Evolutionary conservation across 1,140 invertebrate species (phyloP), one percentile per base, ranked within the genome.

Genomic region (Macrostomum lignano): DNA sequence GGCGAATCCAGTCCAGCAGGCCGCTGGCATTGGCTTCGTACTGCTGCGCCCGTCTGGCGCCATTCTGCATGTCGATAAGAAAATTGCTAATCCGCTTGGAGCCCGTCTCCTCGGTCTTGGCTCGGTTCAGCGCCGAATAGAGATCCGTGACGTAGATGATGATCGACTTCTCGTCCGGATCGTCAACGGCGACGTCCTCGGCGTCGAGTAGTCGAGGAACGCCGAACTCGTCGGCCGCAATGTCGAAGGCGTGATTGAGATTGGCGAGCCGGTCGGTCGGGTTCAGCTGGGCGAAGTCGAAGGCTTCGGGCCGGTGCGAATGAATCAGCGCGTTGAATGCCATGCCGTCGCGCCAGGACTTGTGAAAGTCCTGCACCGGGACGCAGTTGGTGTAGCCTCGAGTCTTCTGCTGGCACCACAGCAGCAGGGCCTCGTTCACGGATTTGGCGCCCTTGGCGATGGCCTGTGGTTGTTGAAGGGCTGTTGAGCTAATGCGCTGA

Each of bases 261-360:
- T 98, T 98, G 51, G 86, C 70, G 29, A 91, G 75, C 11, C 84
- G 73, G 56, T 91, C 94, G 6, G 11, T 36, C 31, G 19, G 13
- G n/a, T 71, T 65, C 19, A 88, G 58, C 29, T 67, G 61, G 36
- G 67, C 63, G 64, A 72, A 93, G 45, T 77, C 70, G 9, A 14
- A 23, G 21, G 36, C 7, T 10, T 22, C 21, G 33, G 35, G 60
- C 55, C 56, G 55, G 63, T 96, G 88, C 59, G 94, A 94, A 60
- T 99, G 91, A 46, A 98, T 98, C 46, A 99, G 76, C 29, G 91
- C 91, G 60, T 96, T 96, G 59, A 99, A 98, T 3, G 88, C 91
- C 29, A 98, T 59, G 37, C 91, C 91, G 62, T 98, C 91, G 24
- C 82, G 67, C 91, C 91, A 99, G 2, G 81, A 91, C n/a, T 82